Conservation (phyloP, 2,113 vertebrate species). For the Malurus melanocephalus region DNA sequence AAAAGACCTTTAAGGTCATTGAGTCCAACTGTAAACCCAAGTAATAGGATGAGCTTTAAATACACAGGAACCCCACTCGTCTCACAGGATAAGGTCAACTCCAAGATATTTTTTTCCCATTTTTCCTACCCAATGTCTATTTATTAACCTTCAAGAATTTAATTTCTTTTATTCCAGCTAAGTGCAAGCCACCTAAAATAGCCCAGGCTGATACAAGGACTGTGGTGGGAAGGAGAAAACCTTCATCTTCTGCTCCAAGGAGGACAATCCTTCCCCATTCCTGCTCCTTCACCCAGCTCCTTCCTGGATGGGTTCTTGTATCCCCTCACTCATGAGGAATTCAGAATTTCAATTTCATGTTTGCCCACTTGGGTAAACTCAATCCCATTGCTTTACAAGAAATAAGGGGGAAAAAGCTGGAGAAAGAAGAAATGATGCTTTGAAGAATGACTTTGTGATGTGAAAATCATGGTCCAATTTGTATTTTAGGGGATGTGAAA, state of each 20-base stretch:
- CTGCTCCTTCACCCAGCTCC: neutral
- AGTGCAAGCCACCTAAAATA: neutral
- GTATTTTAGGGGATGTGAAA: neutral
- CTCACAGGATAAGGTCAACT: neutral
- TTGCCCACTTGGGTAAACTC: neutral
- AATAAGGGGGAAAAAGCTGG: neutral
- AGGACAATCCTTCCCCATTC: neutral
- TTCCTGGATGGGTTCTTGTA: fast-evolving
- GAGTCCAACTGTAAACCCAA: neutral
- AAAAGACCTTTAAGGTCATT: neutral
- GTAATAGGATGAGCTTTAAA: neutral
- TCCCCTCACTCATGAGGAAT: fast-evolving
- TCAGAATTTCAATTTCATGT: neutral
- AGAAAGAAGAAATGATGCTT: neutral
- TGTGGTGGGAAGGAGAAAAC: neutral
- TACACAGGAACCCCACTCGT: neutral
- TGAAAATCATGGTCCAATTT: neutral
- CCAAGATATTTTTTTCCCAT: neutral
- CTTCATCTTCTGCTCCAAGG: neutral
- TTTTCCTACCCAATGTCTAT: neutral
- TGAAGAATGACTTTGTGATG: neutral
- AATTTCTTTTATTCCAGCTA: neutral
- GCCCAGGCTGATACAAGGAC: neutral
- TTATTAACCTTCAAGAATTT: neutral
- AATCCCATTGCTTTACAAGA: neutral